Base-by-base conservation (phyloP, 1,140 invertebrate genomes). In the Plodia interpunctella region DNA sequence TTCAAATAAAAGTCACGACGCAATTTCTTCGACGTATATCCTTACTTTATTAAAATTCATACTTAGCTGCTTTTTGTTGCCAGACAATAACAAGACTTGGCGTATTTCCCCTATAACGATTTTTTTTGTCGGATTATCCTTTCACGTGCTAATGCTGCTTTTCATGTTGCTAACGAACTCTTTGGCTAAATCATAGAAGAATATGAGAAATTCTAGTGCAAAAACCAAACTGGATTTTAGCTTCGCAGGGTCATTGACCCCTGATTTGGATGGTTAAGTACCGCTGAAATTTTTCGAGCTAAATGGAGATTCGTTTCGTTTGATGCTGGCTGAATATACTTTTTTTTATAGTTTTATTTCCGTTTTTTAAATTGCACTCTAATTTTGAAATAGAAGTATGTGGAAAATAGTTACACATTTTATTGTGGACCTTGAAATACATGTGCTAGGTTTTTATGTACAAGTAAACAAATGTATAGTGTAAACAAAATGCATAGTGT, bases 91-190 rank as follows among this genome's bases (percentile, higher is more conserved):
- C 9, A 11, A 35, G 32, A 44, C 38, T 44, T 44, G 38, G 38
- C 38, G 13, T 32, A 3, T 32, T 44, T 44, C 15, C n/a, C n/a
- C 38, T 15, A 3, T 44, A n/a, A 44, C 5, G 38, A 15, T 44
- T 10, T 44, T 17, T 15, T 44, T 17, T 15, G 38, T 6, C n/a
- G 51, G 51, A 53, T 53, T 53, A 53, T 53, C 51, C 51, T 53
- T 53, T 20, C 21, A 15, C 18, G 2, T 25, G 20, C 51, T 53
- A 53, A 53, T 53, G 51, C 51, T 21, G 19, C 51, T 53, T 53
- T 53, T 53, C 51, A 53, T 53, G 21, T 53, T 25, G 51, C 51
- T 53, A 53, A 53, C 51, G 51, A 21, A 53, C 51, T 53, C 51
- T 15, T 53, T 25, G 19, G 19, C 13, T 25, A 20, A 25, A 21